Base-by-base conservation (phyloP, 2,113 vertebrate genomes). In the Gymnorhina tibicen region DNA sequence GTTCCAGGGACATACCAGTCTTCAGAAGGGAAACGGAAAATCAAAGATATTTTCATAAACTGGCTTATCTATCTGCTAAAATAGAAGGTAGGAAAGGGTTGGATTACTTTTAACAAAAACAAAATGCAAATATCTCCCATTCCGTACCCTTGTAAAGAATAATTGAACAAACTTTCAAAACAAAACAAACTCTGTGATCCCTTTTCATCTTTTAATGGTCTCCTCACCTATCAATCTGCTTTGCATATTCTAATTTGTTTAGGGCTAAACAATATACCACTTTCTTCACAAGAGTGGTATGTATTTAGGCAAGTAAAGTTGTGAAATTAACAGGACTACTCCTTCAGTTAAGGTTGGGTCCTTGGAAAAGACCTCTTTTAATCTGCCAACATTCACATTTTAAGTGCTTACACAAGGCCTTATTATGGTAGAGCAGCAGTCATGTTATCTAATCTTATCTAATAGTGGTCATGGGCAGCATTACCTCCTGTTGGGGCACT, bases 1-100 rank as follows among this genome's bases (percentile, higher is more conserved):
- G 24, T 70, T 21, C 70, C 4, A 3, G 19, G 42, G 10, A 62
- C 3, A 0, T 58, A 26, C 33, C 0, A 1, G 16, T 67, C 12
- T 75, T 62, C n/a, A 24, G 39, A 37, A 37, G 16, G 9, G 19
- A 70, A 85, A 59, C 9, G 17, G 13, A 24, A 85, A 60, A 39
- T 70, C 35, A 64, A 35, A 42, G 22, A 37, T 10, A 28, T 82
- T 76, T 87, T n/a, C 33, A 11, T 49, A 56, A 46, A 9, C 0
- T 33, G 28, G 9, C 18, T 94, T 59, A 33, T 60, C 58, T 84
- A 9, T 37, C 26, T 67, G 30, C 39, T 55, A 52, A 63, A 89
- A 66, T 55, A 13, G 75, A 67, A 20, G 14, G 30, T 67, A 50
- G 27, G 11, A 50, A 12, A 68, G 9, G 9, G 3, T 20, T 47